Conservation (phyloP, 2,888 invertebrate species). For the Mongoloraphidia duomilia region DNA sequence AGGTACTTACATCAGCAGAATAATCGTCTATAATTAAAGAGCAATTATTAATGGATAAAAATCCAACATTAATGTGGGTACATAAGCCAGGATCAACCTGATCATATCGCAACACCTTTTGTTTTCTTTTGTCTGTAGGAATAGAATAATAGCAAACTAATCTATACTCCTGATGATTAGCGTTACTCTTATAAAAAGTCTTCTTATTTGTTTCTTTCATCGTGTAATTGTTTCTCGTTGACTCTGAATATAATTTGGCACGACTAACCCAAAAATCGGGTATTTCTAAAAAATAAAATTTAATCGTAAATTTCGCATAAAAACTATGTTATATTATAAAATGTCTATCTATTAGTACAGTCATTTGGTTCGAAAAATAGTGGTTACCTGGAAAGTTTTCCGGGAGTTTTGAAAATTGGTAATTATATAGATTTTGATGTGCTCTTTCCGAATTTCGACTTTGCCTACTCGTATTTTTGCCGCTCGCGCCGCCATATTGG, state of each 20-base stretch:
- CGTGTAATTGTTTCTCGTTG: no score
- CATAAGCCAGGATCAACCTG: slow-evolving; percentile 58
- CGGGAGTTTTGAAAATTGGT: no score
- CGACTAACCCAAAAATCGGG: neutral
- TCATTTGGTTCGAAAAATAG: no score
- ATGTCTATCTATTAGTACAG: no score
- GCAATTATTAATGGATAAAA: slow-evolving; percentile 48
- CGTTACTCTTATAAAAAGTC: neutral
- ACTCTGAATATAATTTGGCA: no score
- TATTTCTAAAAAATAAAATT: neutral
- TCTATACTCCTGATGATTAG: slow-evolving; percentile 16
- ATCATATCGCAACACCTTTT: slow-evolving; percentile 33
- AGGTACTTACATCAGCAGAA: slow-evolving; percentile 15
- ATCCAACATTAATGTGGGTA: slow-evolving; percentile 71
- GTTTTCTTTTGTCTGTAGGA: slow-evolving; percentile 27
- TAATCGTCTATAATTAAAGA: slow-evolving; percentile 37
- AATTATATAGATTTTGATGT: no score
- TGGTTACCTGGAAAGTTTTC: no score
- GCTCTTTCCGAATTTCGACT: no score
- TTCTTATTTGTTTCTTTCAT: neutral
- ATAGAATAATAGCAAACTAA: slow-evolving; percentile 59
- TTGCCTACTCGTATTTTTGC: no score
- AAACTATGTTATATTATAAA: no score
- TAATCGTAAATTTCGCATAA: no score
- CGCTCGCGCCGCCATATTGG: no score